A percentile compares a stretch with the other conserved stretches of the same genome.
These are phyloP conservation scores for Xenopus petersii DNA, from an alignment of 2,797 vertebrate species.

Conservation along the genomic window DNA sequence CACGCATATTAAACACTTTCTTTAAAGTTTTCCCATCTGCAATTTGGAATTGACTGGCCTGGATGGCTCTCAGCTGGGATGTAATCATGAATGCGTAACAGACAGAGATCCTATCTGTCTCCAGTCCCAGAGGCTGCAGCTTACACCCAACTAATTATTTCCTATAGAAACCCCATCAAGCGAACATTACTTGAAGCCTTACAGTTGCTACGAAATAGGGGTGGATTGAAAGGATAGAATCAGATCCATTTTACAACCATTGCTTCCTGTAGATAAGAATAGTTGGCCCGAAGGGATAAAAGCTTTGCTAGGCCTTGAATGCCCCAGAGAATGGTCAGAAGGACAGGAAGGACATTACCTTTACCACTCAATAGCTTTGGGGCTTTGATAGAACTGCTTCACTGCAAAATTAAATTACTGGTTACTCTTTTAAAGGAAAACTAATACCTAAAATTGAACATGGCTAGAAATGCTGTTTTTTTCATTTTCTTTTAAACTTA, in stretches of 20 bases:
- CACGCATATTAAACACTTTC: no score
- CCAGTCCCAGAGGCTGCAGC: conserved; percentile 29
- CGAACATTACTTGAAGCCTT: conserved; percentile 35
- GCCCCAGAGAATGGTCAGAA: conserved; percentile 22
- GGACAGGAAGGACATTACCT: neutral
- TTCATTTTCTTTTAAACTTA: no score
- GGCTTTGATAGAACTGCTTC: neutral
- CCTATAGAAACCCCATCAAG: conserved; percentile 20
- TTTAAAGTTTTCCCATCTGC: conserved; percentile 19
- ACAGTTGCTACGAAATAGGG: conserved; percentile 24
- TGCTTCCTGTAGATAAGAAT: conserved; percentile 28
- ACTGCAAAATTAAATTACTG: no score
- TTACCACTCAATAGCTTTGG: neutral
- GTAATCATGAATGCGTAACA: conserved; percentile 40
- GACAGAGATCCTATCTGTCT: conserved; percentile 39
- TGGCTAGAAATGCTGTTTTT: no score
- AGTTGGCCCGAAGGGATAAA: conserved; percentile 23
- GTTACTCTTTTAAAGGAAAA: no score
- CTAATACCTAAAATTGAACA: no score
- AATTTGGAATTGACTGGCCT: conserved; percentile 12
- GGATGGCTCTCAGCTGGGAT: conserved; percentile 23
- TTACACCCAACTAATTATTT: conserved; percentile 43
- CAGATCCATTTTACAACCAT: conserved; percentile 29
- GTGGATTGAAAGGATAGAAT: conserved; percentile 28
- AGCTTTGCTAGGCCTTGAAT: conserved; percentile 13